These are phyloP conservation scores for Gobio occitaniae DNA, from an alignment of 2,797 vertebrate genomes.

Conservation along the genomic window DNA sequence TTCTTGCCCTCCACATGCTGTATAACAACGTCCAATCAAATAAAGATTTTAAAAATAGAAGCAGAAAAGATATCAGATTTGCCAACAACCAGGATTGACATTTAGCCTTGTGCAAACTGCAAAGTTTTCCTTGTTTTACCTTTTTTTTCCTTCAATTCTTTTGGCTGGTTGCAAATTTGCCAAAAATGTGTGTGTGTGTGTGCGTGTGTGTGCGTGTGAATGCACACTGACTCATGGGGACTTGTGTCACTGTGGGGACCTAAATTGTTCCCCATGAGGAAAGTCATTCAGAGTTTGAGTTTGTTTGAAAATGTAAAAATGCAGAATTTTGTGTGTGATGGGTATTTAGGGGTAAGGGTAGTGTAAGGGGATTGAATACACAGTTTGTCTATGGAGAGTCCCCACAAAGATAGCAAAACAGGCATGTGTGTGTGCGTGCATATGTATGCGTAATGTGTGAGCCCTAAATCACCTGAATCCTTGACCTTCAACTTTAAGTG, in stretches of 20 bases:
- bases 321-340: no score
- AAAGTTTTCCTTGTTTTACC: not conserved
- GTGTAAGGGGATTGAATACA: no score
- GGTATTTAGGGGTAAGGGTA: no score
- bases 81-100: not conserved
- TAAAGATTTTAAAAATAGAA: slow-evolving; percentile 26
- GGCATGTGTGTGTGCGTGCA: no score
- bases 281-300: no score
- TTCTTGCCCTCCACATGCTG: not conserved
- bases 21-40: slow-evolving; percentile 11
- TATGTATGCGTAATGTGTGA: not conserved
- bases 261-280: no score
- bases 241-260: no score
- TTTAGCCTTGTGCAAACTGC: not conserved
- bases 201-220: not conserved
- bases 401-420: no score
- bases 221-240: no score
- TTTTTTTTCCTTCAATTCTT: no score
- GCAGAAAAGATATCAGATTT: slow-evolving; percentile 12
- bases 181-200: not conserved
- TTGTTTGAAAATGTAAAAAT: no score
- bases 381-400: no score
- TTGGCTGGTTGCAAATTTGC: not conserved
- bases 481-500: slow-evolving; percentile 1
- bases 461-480: slow-evolving; percentile 1